These are phyloP conservation scores for Pyrrhosoma nymphula DNA, from an alignment of 2,888 invertebrate species.

Conservation along the genomic window DNA sequence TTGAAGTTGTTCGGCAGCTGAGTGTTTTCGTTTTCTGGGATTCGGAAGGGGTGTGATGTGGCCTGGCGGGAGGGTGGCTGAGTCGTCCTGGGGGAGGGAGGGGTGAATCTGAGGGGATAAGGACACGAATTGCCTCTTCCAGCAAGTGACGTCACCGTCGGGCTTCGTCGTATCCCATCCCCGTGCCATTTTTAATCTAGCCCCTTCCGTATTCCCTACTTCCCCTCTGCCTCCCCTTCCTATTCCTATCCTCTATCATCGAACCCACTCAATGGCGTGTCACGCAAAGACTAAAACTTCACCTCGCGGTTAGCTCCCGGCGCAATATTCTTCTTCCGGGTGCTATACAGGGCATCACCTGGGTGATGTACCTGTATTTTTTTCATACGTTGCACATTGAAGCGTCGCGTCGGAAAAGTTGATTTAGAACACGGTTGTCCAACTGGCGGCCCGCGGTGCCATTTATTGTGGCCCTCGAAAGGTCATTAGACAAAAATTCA, in stretches of 20 bases:
- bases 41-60: not conserved
- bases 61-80: not conserved
- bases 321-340: not conserved
- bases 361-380: not conserved
- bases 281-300: constrained; percentile 43
- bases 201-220: not conserved
- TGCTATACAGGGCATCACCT: not conserved
- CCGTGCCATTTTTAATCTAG: not conserved
- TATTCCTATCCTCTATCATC: not conserved
- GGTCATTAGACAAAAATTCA: too few species aligned
- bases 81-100: not conserved
- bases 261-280: not conserved
- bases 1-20: constrained; percentile 72
- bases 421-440: too few species aligned
- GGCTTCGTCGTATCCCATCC: not conserved
- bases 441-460: too few species aligned
- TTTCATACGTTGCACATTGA: too few species aligned
- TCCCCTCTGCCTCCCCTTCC: constrained; percentile 29
- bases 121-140: constrained; percentile 18
- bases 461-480: too few species aligned
- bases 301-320: not conserved
- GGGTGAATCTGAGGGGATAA: not conserved
- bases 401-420: too few species aligned
- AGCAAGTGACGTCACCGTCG: not conserved
- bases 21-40: constrained; percentile 74